Percentiles rank a stretch among this genome's conserved stretches.
Conservation (phyloP, 2,113 vertebrate species). For the Corythornis madagascariensis region DNA sequence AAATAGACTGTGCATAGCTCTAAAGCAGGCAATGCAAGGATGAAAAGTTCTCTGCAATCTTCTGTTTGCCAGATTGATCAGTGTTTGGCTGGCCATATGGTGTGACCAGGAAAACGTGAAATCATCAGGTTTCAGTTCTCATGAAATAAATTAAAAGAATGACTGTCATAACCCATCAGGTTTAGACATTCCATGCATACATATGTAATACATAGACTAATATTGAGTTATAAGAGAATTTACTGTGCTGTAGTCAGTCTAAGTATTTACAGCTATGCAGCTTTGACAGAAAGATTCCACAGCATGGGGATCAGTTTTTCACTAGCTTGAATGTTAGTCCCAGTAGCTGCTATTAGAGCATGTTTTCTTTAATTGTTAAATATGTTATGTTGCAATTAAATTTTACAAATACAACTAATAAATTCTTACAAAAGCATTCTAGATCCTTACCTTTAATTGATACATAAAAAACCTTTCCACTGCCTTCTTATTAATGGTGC, state of each 20-base stretch:
- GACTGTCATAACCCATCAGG: background rate
- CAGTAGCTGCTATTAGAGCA: background rate
- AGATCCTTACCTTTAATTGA: slow-evolving; percentile 17
- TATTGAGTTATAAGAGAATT: background rate
- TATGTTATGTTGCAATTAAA: background rate
- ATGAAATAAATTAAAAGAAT: background rate
- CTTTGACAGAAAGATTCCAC: background rate
- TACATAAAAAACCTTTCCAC: background rate
- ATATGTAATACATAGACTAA: background rate
- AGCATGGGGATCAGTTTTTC: background rate
- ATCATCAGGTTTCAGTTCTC: background rate
- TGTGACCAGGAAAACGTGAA: background rate
- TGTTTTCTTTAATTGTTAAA: slow-evolving; percentile 27
- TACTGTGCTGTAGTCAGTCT: background rate
- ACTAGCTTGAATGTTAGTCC: background rate
- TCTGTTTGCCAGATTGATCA: background rate
- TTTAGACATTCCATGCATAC: background rate
- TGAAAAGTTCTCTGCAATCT: background rate
- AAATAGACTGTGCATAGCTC: background rate
- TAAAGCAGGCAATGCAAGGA: background rate
- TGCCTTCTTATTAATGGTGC: background rate
- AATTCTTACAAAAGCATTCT: slow-evolving; percentile 13
- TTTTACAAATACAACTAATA: background rate
- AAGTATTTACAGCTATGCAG: background rate
- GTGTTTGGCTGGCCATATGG: too few relatives aligned